Base-by-base conservation (phyloP, 2,113 vertebrate genomes). In the Microtus oregoni region DNA sequence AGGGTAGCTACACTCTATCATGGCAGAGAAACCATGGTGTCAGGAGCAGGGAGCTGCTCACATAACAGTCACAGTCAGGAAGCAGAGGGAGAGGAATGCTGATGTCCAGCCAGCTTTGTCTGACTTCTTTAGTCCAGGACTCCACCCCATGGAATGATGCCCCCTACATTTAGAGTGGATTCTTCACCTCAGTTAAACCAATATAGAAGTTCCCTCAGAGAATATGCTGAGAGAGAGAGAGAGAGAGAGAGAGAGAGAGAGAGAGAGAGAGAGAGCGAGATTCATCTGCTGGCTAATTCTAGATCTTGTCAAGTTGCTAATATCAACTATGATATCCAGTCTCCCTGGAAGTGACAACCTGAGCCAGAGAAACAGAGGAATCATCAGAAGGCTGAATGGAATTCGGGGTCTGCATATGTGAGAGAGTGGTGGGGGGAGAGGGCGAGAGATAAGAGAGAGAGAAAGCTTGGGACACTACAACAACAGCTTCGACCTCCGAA, bases 341-440 rank as follows among this genome's bases (percentile, higher is more conserved):
- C 58, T 90, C 90, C 87, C 68, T 67, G 63, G 41, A 90, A 97
- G 63, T 85, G 79, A 73, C 68, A 92, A 77, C 35, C 67, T 61
- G 44, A 92, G 58, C 22, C 58, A 77, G 17, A 28, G 70, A 92
- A 93, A 79, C 26, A 81, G 0, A 88, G 58, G 47, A 41, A 58
- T 81, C 15, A 86, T 79, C 67, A 91, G 81, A 92, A 92, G n/a
- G 8, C 19, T 58, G 52, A 28, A 30, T 89, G 14, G 26, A 28
- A 88, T 92, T 67, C 38, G 61, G 88, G 47, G 75, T 58, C 61
- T 61, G 9, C 11, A 30, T 75, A 15, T 79, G 50, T 35, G 78
- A 61, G 55, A 61, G 55, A 38, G 35, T 24, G 10, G 12, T 10
- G n/a, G 41, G 8, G 91, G 22, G 73, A 52, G 28, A 41, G 41